Evolutionary conservation across 2,113 vertebrate genomes (phyloP).

Genomic region (Labeo catla): DNA sequence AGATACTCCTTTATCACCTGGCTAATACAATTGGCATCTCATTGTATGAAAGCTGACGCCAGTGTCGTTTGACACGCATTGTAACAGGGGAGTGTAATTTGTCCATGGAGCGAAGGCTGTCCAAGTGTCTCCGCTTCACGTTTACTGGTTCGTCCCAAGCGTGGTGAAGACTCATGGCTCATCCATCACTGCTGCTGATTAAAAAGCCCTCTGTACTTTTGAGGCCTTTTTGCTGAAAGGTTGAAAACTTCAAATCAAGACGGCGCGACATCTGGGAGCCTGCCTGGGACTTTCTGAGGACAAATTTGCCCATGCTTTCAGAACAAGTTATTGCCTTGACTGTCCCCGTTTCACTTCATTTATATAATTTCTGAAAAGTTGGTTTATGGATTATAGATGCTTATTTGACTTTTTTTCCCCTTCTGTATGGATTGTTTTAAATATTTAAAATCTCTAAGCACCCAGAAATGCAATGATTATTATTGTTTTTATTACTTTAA

Average conservation of each 20-base stretch:
- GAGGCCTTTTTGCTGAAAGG: conserved; percentile 69
- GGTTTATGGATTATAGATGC: neutral
- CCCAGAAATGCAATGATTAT: too few relatives aligned
- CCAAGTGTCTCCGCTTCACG: conserved; percentile 72
- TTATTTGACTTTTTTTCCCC: too few relatives aligned
- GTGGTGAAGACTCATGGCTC: conserved; percentile 67
- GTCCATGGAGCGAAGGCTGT: conserved; percentile 76
- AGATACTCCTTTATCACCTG: conserved; percentile 74
- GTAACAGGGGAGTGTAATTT: conserved; percentile 83
- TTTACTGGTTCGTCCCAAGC: conserved; percentile 65
- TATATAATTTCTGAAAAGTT: too few relatives aligned
- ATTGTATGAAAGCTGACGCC: conserved; percentile 81
- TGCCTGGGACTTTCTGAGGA: conserved; percentile 41
- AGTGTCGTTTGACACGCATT: conserved; percentile 78
- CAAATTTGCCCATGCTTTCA: conserved; percentile 29
- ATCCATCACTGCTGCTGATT: conserved; percentile 83
- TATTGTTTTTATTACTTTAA: too few relatives aligned
- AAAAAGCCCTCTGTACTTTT: conserved; percentile 67
- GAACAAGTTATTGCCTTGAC: conserved; percentile 20
- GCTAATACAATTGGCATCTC: conserved; percentile 76
- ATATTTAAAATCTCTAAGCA: too few relatives aligned
- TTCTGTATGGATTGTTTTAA: too few relatives aligned
- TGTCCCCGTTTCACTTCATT: neutral
- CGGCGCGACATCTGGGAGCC: conserved; percentile 55
- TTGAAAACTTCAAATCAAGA: conserved; percentile 60